Evolutionary conservation across 2,113 vertebrate genomes (phyloP).

Genomic region (Xiphophorus maculatus): DNA sequence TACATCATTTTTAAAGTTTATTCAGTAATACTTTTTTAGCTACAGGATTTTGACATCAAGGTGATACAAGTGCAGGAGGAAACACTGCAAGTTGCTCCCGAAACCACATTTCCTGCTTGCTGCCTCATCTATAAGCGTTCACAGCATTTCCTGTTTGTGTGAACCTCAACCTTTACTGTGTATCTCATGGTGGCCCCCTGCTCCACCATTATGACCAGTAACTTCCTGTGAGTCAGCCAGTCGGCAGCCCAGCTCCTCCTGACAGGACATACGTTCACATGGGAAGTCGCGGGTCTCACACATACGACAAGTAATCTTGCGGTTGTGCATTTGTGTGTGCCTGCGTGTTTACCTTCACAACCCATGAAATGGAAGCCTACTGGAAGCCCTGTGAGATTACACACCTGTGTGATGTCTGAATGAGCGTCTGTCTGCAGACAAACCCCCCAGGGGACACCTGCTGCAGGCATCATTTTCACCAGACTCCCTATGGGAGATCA

Average conservation of each 20-base stretch:
- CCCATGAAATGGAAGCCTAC: constrained; percentile 30
- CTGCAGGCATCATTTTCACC: constrained; percentile 72
- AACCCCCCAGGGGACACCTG: constrained; percentile 45
- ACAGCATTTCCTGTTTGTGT: constrained; percentile 31
- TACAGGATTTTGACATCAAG: not conserved
- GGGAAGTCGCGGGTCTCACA: constrained; percentile 50
- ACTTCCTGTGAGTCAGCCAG: constrained; percentile 63
- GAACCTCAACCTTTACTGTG: not conserved
- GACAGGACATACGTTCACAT: constrained; percentile 50
- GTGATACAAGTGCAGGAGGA: not conserved
- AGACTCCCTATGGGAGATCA: constrained; percentile 36
- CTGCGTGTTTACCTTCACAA: constrained; percentile 39
- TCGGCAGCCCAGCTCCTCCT: constrained; percentile 46
- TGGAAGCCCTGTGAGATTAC: constrained; percentile 61
- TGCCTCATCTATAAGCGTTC: constrained; percentile 6
- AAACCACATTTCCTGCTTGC: constrained; percentile 7
- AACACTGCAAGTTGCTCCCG: constrained; percentile 4
- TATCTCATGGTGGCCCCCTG: constrained; percentile 9
- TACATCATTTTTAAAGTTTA: too few species aligned
- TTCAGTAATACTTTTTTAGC: too few species aligned
- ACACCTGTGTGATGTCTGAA: constrained; percentile 64
- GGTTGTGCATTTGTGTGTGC: constrained; percentile 24
- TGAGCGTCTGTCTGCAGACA: constrained; percentile 5
- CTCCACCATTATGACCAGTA: constrained; percentile 32
- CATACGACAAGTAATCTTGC: constrained; percentile 39